Conservation (phyloP, 23 tunicate genomes). For the Botrylloides violaceus region DNA sequence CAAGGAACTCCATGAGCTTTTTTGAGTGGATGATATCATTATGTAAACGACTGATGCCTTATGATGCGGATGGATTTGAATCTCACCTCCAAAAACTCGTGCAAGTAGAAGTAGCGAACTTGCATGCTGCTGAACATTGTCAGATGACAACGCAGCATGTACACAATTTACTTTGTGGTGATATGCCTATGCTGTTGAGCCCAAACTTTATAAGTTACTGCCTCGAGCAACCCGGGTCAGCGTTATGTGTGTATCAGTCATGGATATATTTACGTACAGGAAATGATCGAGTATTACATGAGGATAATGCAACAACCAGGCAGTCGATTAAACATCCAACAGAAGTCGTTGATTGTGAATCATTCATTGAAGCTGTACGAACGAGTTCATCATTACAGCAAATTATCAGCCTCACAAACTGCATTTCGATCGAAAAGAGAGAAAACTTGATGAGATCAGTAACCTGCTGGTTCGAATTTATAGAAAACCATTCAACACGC, state of each 20-base stretch:
- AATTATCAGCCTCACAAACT: background rate
- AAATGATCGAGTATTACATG: background rate
- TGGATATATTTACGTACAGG: conserved; percentile 8
- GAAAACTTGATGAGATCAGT: background rate
- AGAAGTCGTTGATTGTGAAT: background rate
- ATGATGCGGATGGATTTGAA: conserved; percentile 7
- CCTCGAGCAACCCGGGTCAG: background rate
- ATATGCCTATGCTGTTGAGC: background rate
- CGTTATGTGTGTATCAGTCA: conserved; percentile 3
- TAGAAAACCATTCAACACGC: background rate
- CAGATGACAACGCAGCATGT: conserved; percentile 19
- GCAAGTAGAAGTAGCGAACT: background rate
- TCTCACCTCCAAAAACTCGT: conserved; percentile 1
- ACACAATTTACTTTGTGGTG: background rate
- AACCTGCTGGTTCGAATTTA: conserved; percentile 4
- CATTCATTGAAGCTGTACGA: background rate
- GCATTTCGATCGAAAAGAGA: background rate
- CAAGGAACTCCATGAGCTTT: conserved; percentile 14
- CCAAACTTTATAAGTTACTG: conserved; percentile 15
- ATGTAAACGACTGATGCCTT: conserved; percentile 10
- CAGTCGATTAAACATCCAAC: background rate
- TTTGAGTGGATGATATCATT: conserved; percentile 2
- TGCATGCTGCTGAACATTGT: conserved; percentile 7
- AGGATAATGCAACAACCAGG: background rate
- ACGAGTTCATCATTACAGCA: background rate